Evolutionary conservation across 2,888 invertebrate genomes (phyloP), one percentile per base, ranked within the genome.

Genomic region (Polietes domitor): DNA sequence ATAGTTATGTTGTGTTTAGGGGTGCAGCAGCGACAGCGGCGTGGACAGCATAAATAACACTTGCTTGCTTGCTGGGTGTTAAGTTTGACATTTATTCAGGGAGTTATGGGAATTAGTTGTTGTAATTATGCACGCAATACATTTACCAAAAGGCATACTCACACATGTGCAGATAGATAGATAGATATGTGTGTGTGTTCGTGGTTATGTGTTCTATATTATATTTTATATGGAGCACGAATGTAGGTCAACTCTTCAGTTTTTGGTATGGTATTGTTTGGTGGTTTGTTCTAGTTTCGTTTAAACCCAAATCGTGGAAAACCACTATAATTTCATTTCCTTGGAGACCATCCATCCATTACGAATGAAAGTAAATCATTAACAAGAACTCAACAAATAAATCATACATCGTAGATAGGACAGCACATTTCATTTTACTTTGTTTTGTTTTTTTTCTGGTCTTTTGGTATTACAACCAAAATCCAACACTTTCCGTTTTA

Each of bases 71-170:
- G 24, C 26, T 58, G 58, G 32, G 73, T 74, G 74, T 77, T 53
- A 32, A 28, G 37, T 73, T 77, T 81, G 72, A 76, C 78, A 75
- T 75, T 75, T 43, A 71, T 63, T 68, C 41, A 26, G 71, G 74
- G 78, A 73, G 55, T 71, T 68, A 82, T 72, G 75, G 75, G 75
- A 76, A 76, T 61, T 41, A 41, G 4, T 37, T 37, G 4, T 37
- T 9, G 65, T 21, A 65, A 65, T 68, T 21, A 41, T 10, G 43
- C 68, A 68, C 68, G 68, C 68, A 21, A 68, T 21, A 37, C n/a
- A n/a, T n/a, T n/a, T n/a, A n/a, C n/a, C n/a, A n/a, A n/a, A n/a
- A n/a, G n/a, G n/a, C n/a, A n/a, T n/a, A n/a, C n/a, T n/a, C 21
- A 9, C 21, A 24, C 53, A 21, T 37, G 4, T n/a, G n/a, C n/a